Base-by-base conservation (phyloP, 2,113 vertebrate genomes). In the Rhineura floridana region DNA sequence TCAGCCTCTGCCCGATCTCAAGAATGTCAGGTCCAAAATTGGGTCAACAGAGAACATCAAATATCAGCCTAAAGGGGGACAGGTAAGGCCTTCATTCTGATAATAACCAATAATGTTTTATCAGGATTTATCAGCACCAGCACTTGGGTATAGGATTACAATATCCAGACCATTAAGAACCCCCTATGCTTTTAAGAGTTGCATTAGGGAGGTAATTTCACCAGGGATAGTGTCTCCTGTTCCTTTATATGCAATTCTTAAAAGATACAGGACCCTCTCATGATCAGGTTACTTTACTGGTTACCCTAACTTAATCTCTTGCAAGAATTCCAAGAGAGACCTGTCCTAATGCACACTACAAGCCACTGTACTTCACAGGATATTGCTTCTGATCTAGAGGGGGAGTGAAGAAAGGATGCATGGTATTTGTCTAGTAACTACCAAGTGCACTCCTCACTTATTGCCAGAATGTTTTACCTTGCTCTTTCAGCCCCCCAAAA, bases 21-120 rank as follows among this genome's bases (percentile, higher is more conserved):
- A 98, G 96, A 98, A 98, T 23, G 97, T 99, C 94, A 98, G 97
- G 95, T 99, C 98, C 93, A 99, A 99, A 97, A 98, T 99, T 1
- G 98, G 98, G 67, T 99, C 98, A 83, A 99, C 97, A 55, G 95
- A 98, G 88, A 99, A 99, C 93, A 97, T 99, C 88, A 99, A 97
- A 91, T 98, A 99, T 93, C 98, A 98, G 93, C 98, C 98, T 21
- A 99, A 98, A 96, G 98, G 98, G 4, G 98, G 98, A 1, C 98
- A 99, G 98, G 98, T 98, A 97, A 98, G 94, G 70, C 81, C 85
- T 81, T 28, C 19, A 12, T 39, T 80, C 59, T 77, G 28, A 13
- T 75, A 6, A 87, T 90, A 28, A 79, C 72, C 6, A 6, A 1
- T 39, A 2, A 42, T 59, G 11, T 84, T 7, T 15, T 8, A 52